Evolutionary conservation across 2,888 invertebrate species (phyloP).

Genomic region (Venustoraphidia nigricollis): DNA sequence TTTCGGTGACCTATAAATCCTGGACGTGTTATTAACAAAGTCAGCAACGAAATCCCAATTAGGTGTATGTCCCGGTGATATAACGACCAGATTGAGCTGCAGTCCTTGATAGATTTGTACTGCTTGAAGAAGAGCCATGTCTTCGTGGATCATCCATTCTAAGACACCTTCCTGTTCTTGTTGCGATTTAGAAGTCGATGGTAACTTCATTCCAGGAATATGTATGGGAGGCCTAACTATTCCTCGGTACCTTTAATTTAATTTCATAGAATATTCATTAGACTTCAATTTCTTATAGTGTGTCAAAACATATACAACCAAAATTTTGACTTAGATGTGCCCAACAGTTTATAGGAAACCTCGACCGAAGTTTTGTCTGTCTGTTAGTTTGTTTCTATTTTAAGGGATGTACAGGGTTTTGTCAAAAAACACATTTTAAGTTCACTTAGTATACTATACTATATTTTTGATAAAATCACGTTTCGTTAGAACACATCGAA

Average conservation of each 20-base stretch:
- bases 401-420: too few relatives aligned
- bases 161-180: slow-evolving; percentile 51
- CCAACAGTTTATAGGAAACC: too few relatives aligned
- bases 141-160: slow-evolving; percentile 86
- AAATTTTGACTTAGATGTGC: too few relatives aligned
- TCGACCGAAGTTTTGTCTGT: too few relatives aligned
- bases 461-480: too few relatives aligned
- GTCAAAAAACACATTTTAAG: too few relatives aligned
- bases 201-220: slow-evolving; percentile 36
- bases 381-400: too few relatives aligned
- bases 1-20: slow-evolving; percentile 76
- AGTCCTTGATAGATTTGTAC: slow-evolving; percentile 57
- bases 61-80: slow-evolving; percentile 71
- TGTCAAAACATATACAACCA: too few relatives aligned
- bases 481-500: too few relatives aligned
- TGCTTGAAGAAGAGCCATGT: slow-evolving; percentile 74
- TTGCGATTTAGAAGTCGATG: slow-evolving; percentile 31
- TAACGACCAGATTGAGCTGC: slow-evolving; percentile 56
- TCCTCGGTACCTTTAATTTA: slow-evolving; percentile 21
- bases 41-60: slow-evolving; percentile 96
- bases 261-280: too few relatives aligned
- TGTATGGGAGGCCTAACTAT: slow-evolving; percentile 37
- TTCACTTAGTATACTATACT: too few relatives aligned
- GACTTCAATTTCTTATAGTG: too few relatives aligned
- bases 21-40: slow-evolving; percentile 73